phyloP scores from a whole-genome alignment of 2,113 vertebrate species.

The Otolemur garnettii region DNA sequence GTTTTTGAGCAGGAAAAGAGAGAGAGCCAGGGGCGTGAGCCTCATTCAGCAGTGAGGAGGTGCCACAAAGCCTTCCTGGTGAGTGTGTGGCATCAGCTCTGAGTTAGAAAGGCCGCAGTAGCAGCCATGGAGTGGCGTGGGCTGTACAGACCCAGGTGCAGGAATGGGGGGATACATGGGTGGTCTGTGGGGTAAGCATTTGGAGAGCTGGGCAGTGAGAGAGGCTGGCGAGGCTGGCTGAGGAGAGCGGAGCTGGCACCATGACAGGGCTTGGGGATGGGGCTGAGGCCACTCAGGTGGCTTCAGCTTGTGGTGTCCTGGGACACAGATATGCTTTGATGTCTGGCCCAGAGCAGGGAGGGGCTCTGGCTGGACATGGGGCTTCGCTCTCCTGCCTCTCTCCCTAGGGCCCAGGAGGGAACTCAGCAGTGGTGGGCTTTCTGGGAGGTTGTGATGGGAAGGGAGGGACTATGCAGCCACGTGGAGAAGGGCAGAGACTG shows the following conservation, averaged over 20 bases:
- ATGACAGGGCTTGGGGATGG: not conserved
- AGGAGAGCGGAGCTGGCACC: no score
- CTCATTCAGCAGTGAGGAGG: not conserved
- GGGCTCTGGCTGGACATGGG: not conserved
- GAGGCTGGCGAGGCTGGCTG: not conserved
- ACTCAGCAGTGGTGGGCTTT: not conserved
- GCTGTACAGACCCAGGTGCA: fast-evolving
- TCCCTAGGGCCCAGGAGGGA: no score
- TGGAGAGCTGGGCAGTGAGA: not conserved
- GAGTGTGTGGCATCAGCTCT: not conserved
- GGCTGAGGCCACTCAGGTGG: not conserved
- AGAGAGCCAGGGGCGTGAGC: not conserved
- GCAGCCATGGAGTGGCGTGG: not conserved
- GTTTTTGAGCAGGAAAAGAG: not conserved
- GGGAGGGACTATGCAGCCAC: fast-evolving
- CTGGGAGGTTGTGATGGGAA: no score
- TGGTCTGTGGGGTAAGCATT: fast-evolving
- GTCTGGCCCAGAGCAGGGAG: not conserved
- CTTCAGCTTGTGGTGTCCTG: no score
- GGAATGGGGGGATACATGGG: not conserved
- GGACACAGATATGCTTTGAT: not conserved
- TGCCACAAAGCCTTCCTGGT: not conserved
- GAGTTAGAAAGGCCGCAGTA: not conserved
- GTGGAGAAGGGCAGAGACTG: not conserved
- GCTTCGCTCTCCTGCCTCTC: not conserved